Evolutionary conservation across 2,113 vertebrate genomes (phyloP).

Genomic region (Colossoma macropomum): DNA sequence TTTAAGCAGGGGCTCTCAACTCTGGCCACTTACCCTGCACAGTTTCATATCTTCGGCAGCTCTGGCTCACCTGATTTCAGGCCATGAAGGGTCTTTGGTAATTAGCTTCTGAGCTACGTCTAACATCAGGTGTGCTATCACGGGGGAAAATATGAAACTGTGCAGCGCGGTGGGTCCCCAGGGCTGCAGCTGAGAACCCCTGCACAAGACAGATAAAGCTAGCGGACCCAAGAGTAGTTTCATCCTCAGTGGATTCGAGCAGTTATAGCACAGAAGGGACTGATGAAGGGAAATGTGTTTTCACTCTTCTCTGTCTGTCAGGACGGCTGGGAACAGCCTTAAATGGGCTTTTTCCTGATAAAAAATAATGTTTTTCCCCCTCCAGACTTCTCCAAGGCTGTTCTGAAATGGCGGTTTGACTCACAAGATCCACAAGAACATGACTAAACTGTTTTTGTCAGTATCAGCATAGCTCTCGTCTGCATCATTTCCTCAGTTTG

Average conservation of each 20-base stretch:
- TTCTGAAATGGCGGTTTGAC: not conserved
- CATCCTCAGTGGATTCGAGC: not conserved
- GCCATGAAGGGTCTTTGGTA: slow-evolving; percentile 21
- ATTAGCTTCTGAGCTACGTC: slow-evolving; percentile 33
- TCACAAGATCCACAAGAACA: not conserved
- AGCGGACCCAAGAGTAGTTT: slow-evolving; percentile 21
- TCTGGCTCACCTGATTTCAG: slow-evolving; percentile 22
- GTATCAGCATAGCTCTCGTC: too few relatives aligned
- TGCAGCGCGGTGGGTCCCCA: not conserved
- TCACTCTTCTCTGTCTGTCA: slow-evolving; percentile 17
- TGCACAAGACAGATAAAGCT: slow-evolving; percentile 32
- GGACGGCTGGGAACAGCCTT: not conserved
- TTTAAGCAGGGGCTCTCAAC: not conserved
- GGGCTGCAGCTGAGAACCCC: slow-evolving; percentile 25
- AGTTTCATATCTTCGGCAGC: not conserved
- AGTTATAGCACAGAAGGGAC: slow-evolving; percentile 10
- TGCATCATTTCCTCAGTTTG: too few relatives aligned
- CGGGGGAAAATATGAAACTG: slow-evolving; percentile 20
- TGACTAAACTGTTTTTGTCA: too few relatives aligned
- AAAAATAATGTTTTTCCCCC: not conserved
- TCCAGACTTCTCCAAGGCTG: not conserved
- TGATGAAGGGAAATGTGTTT: slow-evolving; percentile 14
- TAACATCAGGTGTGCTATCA: slow-evolving; percentile 29
- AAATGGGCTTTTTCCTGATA: not conserved
- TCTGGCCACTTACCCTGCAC: not conserved